Evolutionary conservation across 1,140 invertebrate species (phyloP), one percentile per base, ranked within the genome.

Genomic region (Trachymyrmex cornetzi): DNA sequence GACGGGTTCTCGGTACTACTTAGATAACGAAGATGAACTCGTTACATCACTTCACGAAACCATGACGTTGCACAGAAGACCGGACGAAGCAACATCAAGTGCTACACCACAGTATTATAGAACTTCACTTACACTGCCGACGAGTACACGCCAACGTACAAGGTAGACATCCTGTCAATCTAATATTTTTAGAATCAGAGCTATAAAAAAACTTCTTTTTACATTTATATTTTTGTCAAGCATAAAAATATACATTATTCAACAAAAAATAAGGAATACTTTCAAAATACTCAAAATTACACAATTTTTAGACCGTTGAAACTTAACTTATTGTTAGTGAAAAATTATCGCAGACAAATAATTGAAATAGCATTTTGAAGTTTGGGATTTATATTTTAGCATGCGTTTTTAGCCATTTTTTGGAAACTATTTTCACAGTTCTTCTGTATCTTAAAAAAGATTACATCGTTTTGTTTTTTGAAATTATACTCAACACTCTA

Each of bases 11-110:
- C 95, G 96, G 88, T 97, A 97, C 92, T 96, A 96, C 91, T 94
- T 97, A 71, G 95, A 96, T 92, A 96, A 96, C 63, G 96, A 97
- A 79, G 95, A 96, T 86, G 95, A 95, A 77, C 92, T 95, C 16
- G 95, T 96, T 38, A 94, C 95, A 34, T 95, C 95, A 72, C 95
- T 96, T 30, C 96, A 97, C 75, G 97, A 97, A 93, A 97, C 97
- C 14, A 97, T 97, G 97, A 97, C 97, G 9, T 93, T 97, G 59
- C 97, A 97, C 87, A 95, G 97, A 91, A 95, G 97, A 94, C 96
- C 96, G 48, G 94, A 96, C 77, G 94, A 95, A 88, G 87, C 94
- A 89, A 69, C 94, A 71, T 93, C 93, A 19, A 94, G 86, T 91
- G 92, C 90, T 88, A 94, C 94, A 77, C 95, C 94, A 87, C 95